Conservation (phyloP, 2,797 vertebrate genomes). For the Limosa lapponica region DNA sequence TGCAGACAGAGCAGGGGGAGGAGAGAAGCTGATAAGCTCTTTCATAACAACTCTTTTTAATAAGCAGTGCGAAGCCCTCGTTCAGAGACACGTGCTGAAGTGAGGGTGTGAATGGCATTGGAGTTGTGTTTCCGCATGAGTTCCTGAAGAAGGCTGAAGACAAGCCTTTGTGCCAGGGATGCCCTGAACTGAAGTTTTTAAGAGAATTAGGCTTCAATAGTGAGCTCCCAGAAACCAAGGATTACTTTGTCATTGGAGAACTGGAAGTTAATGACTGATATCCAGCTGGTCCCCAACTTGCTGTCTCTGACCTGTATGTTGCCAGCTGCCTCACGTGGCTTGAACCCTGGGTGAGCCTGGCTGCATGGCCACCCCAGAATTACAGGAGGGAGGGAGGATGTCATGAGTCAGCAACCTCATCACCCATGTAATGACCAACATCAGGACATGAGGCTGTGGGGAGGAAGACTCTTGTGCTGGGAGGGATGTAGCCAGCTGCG, state of each 20-base stretch:
- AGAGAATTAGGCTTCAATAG: neutral
- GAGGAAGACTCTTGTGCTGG: neutral
- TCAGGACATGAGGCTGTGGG: accelerated
- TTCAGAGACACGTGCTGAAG: accelerated
- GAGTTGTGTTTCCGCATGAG: neutral
- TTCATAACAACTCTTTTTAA: neutral
- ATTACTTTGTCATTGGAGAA: neutral
- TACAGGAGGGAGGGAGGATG: neutral
- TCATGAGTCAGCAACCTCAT: accelerated
- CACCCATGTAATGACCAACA: too few species aligned
- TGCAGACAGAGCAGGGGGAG: neutral
- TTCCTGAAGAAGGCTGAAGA: neutral
- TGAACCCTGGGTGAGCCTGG: too few species aligned
- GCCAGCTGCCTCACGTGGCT: neutral
- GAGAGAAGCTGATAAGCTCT: neutral
- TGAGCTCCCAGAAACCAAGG: neutral
- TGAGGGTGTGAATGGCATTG: neutral
- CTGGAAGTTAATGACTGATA: neutral
- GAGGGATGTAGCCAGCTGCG: accelerated
- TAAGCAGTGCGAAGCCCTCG: neutral
- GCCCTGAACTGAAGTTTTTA: neutral
- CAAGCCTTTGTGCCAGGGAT: neutral
- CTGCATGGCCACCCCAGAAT: accelerated
- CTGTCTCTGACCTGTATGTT: neutral
- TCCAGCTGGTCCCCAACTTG: neutral